A percentile compares a stretch with the other conserved stretches of the same genome.
Conservation (phyloP, 2,113 vertebrate genomes). For the Phyllostomus discolor region DNA sequence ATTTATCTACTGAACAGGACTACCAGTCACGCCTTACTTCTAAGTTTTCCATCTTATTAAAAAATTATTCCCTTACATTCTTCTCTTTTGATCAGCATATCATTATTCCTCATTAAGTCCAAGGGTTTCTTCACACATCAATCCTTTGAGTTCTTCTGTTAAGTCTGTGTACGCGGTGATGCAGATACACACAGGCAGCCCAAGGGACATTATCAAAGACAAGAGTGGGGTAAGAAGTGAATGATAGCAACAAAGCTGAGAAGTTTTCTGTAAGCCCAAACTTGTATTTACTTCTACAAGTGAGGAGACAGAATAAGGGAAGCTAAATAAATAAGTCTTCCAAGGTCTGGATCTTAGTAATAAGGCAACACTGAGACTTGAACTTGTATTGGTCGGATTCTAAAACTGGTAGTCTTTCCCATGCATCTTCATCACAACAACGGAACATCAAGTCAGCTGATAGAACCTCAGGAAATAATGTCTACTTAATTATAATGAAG, state of each 20-base stretch:
- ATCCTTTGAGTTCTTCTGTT: neutral
- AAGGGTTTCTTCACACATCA: neutral
- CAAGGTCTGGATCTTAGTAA: neutral
- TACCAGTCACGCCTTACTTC: neutral
- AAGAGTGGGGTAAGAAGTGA: neutral
- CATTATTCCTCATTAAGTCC: neutral
- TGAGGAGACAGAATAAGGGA: neutral
- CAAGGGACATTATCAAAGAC: neutral
- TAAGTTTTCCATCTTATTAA: neutral
- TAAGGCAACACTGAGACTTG: neutral
- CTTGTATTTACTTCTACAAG: neutral
- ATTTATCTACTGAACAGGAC: neutral
- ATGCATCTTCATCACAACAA: neutral
- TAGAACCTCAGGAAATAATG: neutral
- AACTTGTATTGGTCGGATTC: neutral
- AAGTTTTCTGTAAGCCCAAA: neutral
- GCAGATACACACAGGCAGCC: neutral
- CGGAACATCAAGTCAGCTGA: neutral
- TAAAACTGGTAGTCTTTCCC: neutral
- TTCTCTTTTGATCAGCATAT: neutral
- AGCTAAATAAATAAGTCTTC: neutral
- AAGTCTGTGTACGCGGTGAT: neutral
- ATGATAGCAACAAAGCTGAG: neutral
- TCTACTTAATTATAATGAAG: neutral
- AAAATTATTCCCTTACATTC: neutral